Evolutionary conservation across 2,888 invertebrate genomes (phyloP).

Genomic region (Drosophila phalerata): DNA sequence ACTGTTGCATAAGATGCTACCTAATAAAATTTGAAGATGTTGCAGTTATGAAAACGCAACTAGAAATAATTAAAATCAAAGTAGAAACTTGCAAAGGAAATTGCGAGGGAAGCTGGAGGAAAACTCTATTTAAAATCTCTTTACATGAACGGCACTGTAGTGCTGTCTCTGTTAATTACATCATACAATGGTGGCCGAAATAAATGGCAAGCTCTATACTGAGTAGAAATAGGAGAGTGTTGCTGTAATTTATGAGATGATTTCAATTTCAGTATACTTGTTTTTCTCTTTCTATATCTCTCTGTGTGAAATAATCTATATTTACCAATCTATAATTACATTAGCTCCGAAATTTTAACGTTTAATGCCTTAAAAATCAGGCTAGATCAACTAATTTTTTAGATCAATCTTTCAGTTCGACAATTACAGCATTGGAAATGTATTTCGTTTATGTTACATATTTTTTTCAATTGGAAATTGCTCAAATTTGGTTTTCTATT

Average conservation of each 20-base stretch:
- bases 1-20: slow-evolving; percentile 31
- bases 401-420: not conserved
- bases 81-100: not conserved
- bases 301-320: not conserved
- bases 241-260: not conserved
- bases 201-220: not conserved
- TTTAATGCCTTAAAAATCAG: slow-evolving; percentile 12
- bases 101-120: not conserved
- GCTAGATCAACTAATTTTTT: slow-evolving; percentile 14
- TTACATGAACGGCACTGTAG: not conserved
- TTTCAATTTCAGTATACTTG: not conserved
- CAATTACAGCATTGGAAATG: slow-evolving; percentile 7
- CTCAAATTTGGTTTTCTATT: not conserved
- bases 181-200: not conserved
- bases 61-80: slow-evolving; percentile 5
- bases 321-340: slow-evolving; percentile 4
- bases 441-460: not conserved
- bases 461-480: not conserved
- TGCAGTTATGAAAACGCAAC: slow-evolving; percentile 16
- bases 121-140: not conserved
- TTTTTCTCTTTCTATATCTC: not conserved
- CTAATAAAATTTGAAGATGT: slow-evolving; percentile 16
- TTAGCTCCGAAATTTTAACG: not conserved
- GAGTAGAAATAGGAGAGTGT: not conserved
- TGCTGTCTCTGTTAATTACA: too few species aligned